phyloP scores from a whole-genome alignment of 2,797 vertebrate species.

The Sebastes variabilis region DNA sequence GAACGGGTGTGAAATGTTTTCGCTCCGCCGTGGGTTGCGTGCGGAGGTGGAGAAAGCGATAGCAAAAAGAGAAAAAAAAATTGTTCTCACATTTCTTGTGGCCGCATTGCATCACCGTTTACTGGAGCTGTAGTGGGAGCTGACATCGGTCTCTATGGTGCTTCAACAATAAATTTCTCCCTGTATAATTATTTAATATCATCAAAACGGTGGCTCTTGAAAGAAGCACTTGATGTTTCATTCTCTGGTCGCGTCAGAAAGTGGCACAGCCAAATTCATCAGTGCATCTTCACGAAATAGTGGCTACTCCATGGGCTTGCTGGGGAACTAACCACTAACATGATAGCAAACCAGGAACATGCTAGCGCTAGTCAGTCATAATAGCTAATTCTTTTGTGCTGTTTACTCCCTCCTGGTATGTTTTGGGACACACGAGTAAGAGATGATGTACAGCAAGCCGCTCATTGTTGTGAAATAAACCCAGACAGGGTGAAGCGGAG shows the following conservation, averaged over 20 bases:
- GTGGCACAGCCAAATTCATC: neutral
- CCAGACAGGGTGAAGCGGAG: too few species aligned
- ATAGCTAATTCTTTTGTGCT: too few species aligned
- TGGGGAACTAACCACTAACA: neutral
- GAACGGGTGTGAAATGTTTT: constrained; percentile 3
- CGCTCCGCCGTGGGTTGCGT: neutral
- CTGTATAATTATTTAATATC: neutral
- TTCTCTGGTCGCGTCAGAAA: neutral
- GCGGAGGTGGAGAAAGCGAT: neutral
- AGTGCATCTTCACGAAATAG: neutral
- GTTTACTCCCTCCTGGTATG: neutral
- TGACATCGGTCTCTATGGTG: neutral
- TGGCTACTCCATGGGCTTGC: neutral
- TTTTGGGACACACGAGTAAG: neutral
- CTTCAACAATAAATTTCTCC: neutral
- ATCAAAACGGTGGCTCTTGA: neutral
- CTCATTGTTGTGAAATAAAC: too few species aligned
- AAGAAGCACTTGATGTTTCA: neutral
- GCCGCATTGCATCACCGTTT: neutral
- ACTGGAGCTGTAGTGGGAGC: neutral
- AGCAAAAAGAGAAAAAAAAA: neutral
- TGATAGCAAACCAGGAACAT: neutral
- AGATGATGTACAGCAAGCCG: too few species aligned
- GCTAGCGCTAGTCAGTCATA: neutral
- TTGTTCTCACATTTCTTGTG: neutral